These are phyloP conservation scores for Trilocha varians DNA, from an alignment of 2,888 invertebrate genomes.

Conservation along the genomic window DNA sequence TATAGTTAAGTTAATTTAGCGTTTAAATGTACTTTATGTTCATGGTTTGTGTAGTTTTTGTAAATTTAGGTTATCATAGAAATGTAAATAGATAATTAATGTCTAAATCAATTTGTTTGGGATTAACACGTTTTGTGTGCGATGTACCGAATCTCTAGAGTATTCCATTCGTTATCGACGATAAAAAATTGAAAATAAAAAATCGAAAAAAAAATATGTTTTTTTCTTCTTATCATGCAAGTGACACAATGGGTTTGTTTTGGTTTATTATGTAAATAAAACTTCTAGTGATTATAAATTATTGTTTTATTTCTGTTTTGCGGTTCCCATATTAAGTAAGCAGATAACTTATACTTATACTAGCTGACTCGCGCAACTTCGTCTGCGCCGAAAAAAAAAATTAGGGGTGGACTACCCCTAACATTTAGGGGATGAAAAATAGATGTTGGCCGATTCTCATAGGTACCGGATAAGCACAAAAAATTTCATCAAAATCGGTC, in stretches of 20 bases:
- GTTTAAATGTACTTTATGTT: slow-evolving; percentile 21
- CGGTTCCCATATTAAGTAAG: no score
- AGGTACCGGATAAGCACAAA: no score
- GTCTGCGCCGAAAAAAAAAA: no score
- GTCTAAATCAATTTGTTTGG: slow-evolving; percentile 1
- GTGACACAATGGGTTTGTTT: slow-evolving; percentile 17
- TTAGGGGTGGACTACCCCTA: no score
- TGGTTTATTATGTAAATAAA: slow-evolving; percentile 21
- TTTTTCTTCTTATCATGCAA: slow-evolving; percentile 11
- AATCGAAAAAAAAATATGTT: slow-evolving; percentile 7
- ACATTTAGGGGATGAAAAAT: no score
- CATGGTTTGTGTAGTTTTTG: slow-evolving; percentile 8
- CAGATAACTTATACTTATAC: no score
- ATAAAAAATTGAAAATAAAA: not conserved
- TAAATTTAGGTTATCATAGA: slow-evolving; percentile 1
- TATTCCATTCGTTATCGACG: not conserved
- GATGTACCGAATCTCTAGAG: not conserved
- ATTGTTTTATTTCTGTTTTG: slow-evolving; percentile 6
- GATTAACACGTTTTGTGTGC: not conserved
- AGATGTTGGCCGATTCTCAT: no score
- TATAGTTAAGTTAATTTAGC: slow-evolving; percentile 42
- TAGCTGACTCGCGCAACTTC: no score
- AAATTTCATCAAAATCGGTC: no score
- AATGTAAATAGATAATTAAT: not conserved
- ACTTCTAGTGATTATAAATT: slow-evolving; percentile 12